phyloP scores from a whole-genome alignment of 2,113 vertebrate genomes.

The Oreocharis arfaki region DNA sequence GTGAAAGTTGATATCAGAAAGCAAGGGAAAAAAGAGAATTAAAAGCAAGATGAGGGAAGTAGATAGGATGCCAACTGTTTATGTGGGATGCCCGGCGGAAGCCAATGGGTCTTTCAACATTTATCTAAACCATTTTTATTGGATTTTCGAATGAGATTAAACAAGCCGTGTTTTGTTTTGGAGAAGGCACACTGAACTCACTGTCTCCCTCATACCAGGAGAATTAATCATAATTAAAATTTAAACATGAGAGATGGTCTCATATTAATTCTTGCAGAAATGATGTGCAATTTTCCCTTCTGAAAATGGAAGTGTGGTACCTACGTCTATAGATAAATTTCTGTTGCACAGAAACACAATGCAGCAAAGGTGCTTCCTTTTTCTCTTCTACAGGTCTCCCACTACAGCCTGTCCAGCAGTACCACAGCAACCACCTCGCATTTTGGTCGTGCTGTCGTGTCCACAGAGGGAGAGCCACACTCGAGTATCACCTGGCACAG shows the following conservation, averaged over 20 bases:
- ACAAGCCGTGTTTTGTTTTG: slow-evolving; percentile 19
- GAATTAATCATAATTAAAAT: slow-evolving; percentile 40
- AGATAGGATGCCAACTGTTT: slow-evolving; percentile 51
- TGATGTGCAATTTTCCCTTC: background rate
- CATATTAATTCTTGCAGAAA: background rate
- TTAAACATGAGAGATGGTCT: background rate
- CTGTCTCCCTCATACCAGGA: slow-evolving; percentile 6
- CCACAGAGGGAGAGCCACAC: background rate
- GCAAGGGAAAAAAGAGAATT: slow-evolving; percentile 12
- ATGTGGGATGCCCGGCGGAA: background rate
- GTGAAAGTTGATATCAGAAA: slow-evolving; percentile 63
- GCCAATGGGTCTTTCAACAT: background rate
- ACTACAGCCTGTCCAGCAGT: background rate
- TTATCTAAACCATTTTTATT: background rate
- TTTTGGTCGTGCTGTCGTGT: background rate
- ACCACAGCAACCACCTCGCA: background rate
- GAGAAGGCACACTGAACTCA: background rate
- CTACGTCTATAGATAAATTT: accelerated
- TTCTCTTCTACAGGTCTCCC: background rate
- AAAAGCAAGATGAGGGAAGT: slow-evolving; percentile 49
- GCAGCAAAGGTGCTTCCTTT: background rate
- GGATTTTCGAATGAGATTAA: slow-evolving; percentile 37
- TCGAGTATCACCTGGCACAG: background rate
- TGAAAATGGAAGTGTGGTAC: background rate
- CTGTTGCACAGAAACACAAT: background rate